Evolutionary conservation across 2,113 vertebrate genomes (phyloP).

Genomic region (Prolemur simus): DNA sequence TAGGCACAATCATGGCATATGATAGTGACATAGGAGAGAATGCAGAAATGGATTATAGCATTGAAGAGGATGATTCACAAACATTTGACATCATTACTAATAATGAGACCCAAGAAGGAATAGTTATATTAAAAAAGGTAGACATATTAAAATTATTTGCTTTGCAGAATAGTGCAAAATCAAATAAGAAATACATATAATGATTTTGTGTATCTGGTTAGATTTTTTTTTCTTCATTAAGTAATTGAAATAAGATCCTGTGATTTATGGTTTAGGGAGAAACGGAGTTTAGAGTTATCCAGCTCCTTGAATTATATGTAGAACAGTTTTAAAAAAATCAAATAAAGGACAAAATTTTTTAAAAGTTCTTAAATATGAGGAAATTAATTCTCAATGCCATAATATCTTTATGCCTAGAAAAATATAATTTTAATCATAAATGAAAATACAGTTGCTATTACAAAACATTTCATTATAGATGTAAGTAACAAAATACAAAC

Average conservation of each 20-base stretch:
- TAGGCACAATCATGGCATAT: slow-evolving; percentile 91
- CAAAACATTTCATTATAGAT: background rate
- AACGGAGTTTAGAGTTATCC: background rate
- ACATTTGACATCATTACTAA: slow-evolving; percentile 90
- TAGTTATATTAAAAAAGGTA: slow-evolving; percentile 92
- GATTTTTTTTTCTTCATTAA: background rate
- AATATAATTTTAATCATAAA: background rate
- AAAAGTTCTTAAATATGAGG: background rate
- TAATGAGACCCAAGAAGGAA: slow-evolving; percentile 92
- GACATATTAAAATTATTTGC: background rate
- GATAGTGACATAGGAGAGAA: slow-evolving; percentile 92
- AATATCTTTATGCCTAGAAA: background rate
- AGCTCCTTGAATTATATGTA: background rate
- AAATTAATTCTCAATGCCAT: background rate
- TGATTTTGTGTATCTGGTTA: background rate
- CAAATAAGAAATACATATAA: background rate
- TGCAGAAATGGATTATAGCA: slow-evolving; percentile 91
- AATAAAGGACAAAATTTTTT: background rate
- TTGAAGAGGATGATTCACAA: slow-evolving; percentile 87
- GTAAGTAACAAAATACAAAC: background rate
- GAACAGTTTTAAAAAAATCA: background rate
- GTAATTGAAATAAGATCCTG: background rate
- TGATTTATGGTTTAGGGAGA: background rate
- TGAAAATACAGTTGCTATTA: background rate
- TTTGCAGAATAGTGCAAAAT: background rate